Evolutionary conservation across 2,888 invertebrate genomes (phyloP).

Genomic region (Cryptosula pallasiana): DNA sequence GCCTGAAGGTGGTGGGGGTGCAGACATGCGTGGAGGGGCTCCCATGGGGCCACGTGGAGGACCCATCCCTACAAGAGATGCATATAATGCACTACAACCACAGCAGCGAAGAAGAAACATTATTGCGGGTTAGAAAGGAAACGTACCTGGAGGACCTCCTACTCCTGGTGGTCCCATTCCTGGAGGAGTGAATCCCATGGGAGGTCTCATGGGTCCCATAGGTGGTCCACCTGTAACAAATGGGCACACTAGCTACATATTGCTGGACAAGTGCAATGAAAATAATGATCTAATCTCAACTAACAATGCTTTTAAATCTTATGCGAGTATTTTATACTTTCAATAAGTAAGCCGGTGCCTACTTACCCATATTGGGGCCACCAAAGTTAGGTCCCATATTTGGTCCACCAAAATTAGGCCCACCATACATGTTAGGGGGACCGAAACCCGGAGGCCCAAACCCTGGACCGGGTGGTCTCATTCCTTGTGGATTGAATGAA

Average conservation of each 20-base stretch:
- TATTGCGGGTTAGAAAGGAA: no score
- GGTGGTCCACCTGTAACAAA: background rate
- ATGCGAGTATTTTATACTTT: background rate
- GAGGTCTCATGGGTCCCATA: background rate
- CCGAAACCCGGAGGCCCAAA: slow-evolving; percentile 19
- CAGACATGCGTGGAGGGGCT: background rate
- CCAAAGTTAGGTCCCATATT: slow-evolving; percentile 14
- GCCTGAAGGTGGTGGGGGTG: background rate
- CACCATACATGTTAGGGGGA: background rate
- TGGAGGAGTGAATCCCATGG: background rate
- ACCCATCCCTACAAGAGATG: slow-evolving; percentile 1
- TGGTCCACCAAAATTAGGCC: background rate
- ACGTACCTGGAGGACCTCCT: slow-evolving; percentile 12
- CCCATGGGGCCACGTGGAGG: background rate
- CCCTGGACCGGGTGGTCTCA: background rate
- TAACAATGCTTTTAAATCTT: background rate
- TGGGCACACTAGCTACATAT: no score
- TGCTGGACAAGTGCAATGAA: no score
- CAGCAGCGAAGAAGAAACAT: no score
- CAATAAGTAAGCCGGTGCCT: background rate
- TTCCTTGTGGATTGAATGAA: background rate
- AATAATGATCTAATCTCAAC: no score
- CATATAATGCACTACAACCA: no score
- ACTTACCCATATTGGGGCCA: slow-evolving; percentile 19
- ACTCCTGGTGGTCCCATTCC: slow-evolving; percentile 1